Evolutionary conservation across 53 echinoderm and acorn worm species (phyloP).

Genomic region (Astropecten irregularis): DNA sequence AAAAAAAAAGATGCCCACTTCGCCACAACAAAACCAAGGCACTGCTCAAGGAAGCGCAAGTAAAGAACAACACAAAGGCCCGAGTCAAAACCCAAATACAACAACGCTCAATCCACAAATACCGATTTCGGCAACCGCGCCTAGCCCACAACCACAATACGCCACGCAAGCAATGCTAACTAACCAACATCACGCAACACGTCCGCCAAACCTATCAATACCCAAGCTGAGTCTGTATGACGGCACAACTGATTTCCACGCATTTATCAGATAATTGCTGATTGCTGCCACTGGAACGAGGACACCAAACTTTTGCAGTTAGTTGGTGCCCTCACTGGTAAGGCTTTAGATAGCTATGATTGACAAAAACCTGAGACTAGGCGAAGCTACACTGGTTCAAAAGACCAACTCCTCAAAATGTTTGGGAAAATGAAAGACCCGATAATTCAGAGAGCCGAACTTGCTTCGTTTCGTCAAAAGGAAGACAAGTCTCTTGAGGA

Average conservation of each 20-base stretch:
- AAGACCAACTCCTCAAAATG: not conserved
- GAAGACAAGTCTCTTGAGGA: not conserved
- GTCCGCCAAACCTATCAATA: not conserved
- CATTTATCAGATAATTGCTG: not conserved
- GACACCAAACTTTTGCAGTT: not conserved
- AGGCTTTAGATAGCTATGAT: not conserved
- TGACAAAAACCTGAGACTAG: not conserved
- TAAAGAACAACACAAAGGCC: no score
- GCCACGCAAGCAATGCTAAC: not conserved
- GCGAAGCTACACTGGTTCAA: not conserved
- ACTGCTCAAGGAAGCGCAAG: no score
- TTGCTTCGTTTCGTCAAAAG: not conserved
- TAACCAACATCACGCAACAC: not conserved
- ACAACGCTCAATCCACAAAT: no score
- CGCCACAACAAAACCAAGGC: no score
- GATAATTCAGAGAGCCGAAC: not conserved
- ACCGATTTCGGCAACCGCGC: no score
- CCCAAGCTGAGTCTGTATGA: not conserved
- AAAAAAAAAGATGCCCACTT: no score
- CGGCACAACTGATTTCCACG: not conserved
- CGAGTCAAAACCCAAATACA: no score
- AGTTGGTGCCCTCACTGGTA: not conserved
- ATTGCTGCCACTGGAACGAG: not conserved
- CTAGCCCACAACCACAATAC: no score
- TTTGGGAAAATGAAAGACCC: not conserved